phyloP scores from a whole-genome alignment of 2,888 invertebrate species.

The Macrophya annulata region DNA sequence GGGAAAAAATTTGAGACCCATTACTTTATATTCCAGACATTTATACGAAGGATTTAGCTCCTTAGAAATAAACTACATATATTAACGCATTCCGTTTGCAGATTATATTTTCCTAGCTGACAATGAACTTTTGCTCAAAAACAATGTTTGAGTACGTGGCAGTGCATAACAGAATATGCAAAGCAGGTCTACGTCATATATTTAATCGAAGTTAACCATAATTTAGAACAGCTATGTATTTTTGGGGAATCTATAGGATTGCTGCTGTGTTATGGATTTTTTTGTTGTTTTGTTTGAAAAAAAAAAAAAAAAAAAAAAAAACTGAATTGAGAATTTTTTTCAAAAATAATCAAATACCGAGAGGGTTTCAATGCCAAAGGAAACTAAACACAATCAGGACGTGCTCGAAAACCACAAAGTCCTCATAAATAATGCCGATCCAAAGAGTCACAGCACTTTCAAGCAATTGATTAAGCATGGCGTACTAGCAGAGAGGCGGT shows the following conservation, averaged over 20 bases:
- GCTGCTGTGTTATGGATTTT: neutral
- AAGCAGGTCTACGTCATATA: neutral
- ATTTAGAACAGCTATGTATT: neutral
- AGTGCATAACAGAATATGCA: slow-evolving; percentile 26
- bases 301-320: neutral
- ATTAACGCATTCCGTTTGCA: too few relatives aligned
- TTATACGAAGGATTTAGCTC: neutral
- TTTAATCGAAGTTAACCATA: neutral
- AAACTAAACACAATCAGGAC: slow-evolving; percentile 19
- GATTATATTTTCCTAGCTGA: neutral
- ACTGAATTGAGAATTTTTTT: too few relatives aligned
- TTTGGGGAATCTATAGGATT: neutral
- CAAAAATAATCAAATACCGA: neutral
- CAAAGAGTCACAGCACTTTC: slow-evolving; percentile 39
- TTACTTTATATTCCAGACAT: neutral
- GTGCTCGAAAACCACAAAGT: slow-evolving; percentile 32
- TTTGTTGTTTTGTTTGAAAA: neutral
- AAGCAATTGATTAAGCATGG: slow-evolving; percentile 49
- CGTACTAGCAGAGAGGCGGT: neutral
- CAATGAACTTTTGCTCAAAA: neutral
- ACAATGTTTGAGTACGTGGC: slow-evolving; percentile 3
- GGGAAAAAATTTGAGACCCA: neutral
- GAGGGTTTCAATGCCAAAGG: slow-evolving; percentile 7
- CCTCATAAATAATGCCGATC: slow-evolving; percentile 43
- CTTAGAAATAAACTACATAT: neutral